Base-by-base conservation (phyloP, 2,888 invertebrate species). In the Lypha dubia region DNA sequence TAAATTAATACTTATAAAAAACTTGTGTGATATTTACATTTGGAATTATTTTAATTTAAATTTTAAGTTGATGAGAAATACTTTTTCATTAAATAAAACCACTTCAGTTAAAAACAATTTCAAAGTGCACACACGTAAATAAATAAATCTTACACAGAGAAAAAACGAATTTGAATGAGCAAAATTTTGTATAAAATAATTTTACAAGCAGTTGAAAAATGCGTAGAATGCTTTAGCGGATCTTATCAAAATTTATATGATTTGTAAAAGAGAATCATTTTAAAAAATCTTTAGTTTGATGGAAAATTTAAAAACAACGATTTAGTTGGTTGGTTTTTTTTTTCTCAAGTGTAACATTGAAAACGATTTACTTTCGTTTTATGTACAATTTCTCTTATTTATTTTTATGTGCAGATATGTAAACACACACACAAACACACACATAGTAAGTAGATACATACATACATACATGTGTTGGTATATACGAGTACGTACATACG, bases 331-430 rank as follows among this genome's bases (percentile, higher is more conserved):
- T 3, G 9, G 5, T 8, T 13, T 20, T n/a, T 9, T 20, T 32
- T 68, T 56, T n/a, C 6, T 73, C 13, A 7, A 17, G 73, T 74
- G 62, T 62, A n/a, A 51, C 22, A n/a, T 73, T 77, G 28, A 56
- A 79, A 58, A 32, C 41, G 68, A 63, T 65, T 71, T 79, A 49
- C 56, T 58, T 73, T 65, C 24, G 20, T 56, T 79, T 60, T 58
- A 56, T 79, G 65, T 49, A 41, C 22, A 65, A 49, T 46, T 68
- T 32, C 49, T 73, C n/a, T 67, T 76, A 68, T 68, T 49, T 68
- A 68, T 46, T 67, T 56, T 35, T 22, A 22, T 20, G n/a, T n/a
- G n/a, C n/a, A n/a, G n/a, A n/a, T n/a, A 46, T 0, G 15, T 6
- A 38, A 9, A 9, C 24, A 20, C 6, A 51, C 22, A 51, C 3